Percentiles rank a stretch among this genome's conserved stretches.
These are phyloP conservation scores for Cyanistes caeruleus DNA, from an alignment of 2,113 vertebrate species.

Conservation along the genomic window DNA sequence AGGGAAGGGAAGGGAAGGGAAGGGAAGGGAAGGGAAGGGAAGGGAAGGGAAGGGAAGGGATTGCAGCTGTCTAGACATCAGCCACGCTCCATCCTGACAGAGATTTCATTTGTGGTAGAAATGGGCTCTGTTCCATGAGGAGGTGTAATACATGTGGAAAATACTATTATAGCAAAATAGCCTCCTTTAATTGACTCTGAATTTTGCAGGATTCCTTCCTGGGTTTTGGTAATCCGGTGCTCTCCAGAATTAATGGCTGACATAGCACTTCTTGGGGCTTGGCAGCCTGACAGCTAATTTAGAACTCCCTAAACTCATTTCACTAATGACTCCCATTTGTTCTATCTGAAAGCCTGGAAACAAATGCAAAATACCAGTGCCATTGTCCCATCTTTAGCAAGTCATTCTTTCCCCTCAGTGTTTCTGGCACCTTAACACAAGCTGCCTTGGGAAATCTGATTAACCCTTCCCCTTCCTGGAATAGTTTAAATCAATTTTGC, in stretches of 20 bases:
- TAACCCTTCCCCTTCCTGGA: constrained; percentile 27
- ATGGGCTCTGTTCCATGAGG: constrained; percentile 40
- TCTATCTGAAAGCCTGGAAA: constrained; percentile 68
- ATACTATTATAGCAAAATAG: constrained; percentile 59
- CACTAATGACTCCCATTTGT: constrained; percentile 71
- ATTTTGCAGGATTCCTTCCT: constrained; percentile 52
- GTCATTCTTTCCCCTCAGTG: constrained; percentile 34
- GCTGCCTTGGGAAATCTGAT: constrained; percentile 52
- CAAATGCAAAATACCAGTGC: constrained; percentile 63
- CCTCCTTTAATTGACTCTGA: constrained; percentile 53
- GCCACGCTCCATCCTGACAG: constrained; percentile 14
- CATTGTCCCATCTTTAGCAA: constrained; percentile 68
- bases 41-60: neutral
- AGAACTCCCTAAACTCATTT: constrained; percentile 70
- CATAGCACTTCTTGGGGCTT: constrained; percentile 54
- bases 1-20: too few species aligned
- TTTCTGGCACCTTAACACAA: constrained; percentile 63
- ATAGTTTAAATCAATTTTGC: neutral
- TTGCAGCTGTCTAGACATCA: constrained; percentile 61
- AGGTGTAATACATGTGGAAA: constrained; percentile 63
- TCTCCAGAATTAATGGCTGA: constrained; percentile 59
- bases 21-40: neutral
- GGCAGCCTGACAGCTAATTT: constrained; percentile 67
- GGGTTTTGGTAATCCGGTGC: constrained; percentile 32
- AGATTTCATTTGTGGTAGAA: constrained; percentile 47